Evolutionary conservation across 2,113 vertebrate genomes (phyloP), one percentile per base, ranked within the genome.

Genomic region (Mobula birostris): DNA sequence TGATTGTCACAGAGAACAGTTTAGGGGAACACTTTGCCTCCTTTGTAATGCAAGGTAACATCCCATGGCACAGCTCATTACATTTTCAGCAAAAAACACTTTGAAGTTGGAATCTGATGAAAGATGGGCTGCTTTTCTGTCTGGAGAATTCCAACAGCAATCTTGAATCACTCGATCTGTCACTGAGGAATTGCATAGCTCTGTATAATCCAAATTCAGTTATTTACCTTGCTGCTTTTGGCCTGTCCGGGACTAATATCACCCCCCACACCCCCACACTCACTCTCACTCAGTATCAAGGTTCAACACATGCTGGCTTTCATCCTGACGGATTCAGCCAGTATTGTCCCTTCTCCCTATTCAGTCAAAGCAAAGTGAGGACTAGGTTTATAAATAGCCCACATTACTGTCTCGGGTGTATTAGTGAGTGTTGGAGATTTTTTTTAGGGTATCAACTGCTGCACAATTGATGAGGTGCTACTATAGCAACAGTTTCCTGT

Each of bases 401-500:
- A 66, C 29, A 58, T 87, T 87, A 61, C 83, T 48, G 61, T 56
- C 27, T 88, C 29, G 85, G 29, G 85, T 63, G 85, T 88, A 66
- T 66, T 88, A 27, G 61, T 88, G 27, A 66, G 85, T 63, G 63
- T 88, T 15, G 61, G 61, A 88, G 58, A 66, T 88, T 88, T 88
- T 12, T 88, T 83, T 63, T 88, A 66, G 61, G 58, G 85, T 88
- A 88, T 88, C 85, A 27, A 85, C 9, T 58, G 56, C 58, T 88
- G 82, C 58, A 66, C 27, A 66, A 61, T 29, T 88, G 85, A 29
- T 61, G 58, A 88, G 85, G 12, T 15, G n/a, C 63, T 88, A 17
- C 61, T 61, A 88, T 88, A 32, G 85, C 58, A 88, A 63, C 85
- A 88, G 29, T 66, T 66, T 88, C 85, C 85, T 88, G 85, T 88